Conservation (phyloP, 2,888 invertebrate genomes). For the Byasa hedistus region DNA sequence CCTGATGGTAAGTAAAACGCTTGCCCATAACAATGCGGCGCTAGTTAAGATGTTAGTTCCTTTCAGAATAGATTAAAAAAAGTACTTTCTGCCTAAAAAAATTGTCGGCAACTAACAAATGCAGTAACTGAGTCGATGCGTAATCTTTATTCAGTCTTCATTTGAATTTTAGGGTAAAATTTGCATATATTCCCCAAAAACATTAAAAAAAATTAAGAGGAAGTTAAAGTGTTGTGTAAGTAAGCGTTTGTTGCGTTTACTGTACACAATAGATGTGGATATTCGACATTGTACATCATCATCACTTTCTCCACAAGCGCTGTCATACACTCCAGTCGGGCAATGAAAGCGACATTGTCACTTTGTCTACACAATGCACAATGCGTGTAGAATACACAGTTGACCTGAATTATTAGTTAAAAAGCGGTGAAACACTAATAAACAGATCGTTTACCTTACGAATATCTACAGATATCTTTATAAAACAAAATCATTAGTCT, state of each 20-base stretch:
- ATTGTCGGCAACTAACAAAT: too few relatives aligned
- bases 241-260: background rate
- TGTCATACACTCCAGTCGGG: constrained; percentile 53
- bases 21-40: too few relatives aligned
- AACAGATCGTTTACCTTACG: background rate
- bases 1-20: too few relatives aligned
- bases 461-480: background rate
- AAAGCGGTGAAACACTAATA: background rate
- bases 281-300: constrained; percentile 37
- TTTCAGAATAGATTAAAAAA: too few relatives aligned
- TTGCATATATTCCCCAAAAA: background rate
- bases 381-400: constrained; percentile 46
- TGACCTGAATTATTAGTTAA: constrained; percentile 7
- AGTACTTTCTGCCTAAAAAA: too few relatives aligned
- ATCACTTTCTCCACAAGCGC: constrained; percentile 53
- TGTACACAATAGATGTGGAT: constrained; percentile 14
- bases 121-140: too few relatives aligned
- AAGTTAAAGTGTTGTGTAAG: background rate
- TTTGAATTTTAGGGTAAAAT: background rate
- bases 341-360: constrained; percentile 65
- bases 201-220: background rate
- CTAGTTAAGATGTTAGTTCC: too few relatives aligned
- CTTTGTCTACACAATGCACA: constrained; percentile 57
- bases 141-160: background rate
- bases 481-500: background rate